A percentile compares a stretch with the other conserved stretches of the same genome.
phyloP scores from a whole-genome alignment of 2,888 invertebrate species.

The Lycaena phlaeas region DNA sequence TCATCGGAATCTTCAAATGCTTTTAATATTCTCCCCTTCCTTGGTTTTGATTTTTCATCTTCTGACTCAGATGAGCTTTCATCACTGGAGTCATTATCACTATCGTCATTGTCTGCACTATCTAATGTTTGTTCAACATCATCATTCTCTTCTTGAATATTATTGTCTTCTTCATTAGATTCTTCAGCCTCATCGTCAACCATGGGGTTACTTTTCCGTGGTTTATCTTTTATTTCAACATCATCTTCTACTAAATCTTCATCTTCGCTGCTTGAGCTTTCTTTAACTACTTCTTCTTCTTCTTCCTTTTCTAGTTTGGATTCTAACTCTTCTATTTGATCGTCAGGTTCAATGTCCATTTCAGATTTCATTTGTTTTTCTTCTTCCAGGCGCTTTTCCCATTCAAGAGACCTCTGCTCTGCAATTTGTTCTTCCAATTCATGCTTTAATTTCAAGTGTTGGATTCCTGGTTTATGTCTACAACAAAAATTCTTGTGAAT shows the following conservation, averaged over 20 bases:
- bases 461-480: constrained; percentile 78
- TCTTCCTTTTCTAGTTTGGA: constrained; percentile 39
- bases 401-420: constrained; percentile 78
- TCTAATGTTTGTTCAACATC: constrained; percentile 22
- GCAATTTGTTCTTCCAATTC: constrained; percentile 81
- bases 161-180: constrained; percentile 42
- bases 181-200: constrained; percentile 67
- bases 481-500: background rate
- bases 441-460: constrained; percentile 78
- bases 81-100: constrained; percentile 35
- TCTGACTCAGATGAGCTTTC: constrained; percentile 44
- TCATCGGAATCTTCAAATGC: constrained; percentile 67
- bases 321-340: constrained; percentile 58
- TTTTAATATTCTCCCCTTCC: constrained; percentile 57
- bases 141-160: constrained; percentile 18
- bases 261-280: constrained; percentile 62
- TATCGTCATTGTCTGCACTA: constrained; percentile 32
- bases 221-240: constrained; percentile 30
- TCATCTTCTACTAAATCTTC: constrained; percentile 53
- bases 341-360: constrained; percentile 46
- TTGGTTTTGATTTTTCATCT: constrained; percentile 35
- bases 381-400: constrained; percentile 76
- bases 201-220: constrained; percentile 50
- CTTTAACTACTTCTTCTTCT: too few relatives aligned
- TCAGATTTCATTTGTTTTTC: constrained; percentile 55